phyloP scores from a whole-genome alignment of 2,113 vertebrate genomes.

The Tor tambroides region DNA sequence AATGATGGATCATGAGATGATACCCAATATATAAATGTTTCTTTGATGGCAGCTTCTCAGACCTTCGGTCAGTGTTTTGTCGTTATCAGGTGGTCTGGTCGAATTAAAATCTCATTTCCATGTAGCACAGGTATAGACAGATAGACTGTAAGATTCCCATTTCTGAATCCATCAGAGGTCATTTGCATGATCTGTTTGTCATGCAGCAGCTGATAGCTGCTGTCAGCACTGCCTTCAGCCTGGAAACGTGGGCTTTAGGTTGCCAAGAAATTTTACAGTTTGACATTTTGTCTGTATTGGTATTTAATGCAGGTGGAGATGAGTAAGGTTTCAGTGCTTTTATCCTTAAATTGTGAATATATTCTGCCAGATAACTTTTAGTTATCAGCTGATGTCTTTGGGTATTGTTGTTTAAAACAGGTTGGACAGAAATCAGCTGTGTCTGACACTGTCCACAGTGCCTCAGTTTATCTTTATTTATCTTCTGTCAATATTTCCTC shows the following conservation, averaged over 20 bases:
- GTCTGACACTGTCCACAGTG: not conserved
- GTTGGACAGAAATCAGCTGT: not conserved
- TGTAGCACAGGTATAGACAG: not conserved
- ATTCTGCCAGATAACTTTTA: conserved; percentile 10
- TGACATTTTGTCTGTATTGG: conserved; percentile 42
- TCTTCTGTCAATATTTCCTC: not conserved
- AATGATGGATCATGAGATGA: conserved; percentile 34
- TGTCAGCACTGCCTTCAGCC: conserved; percentile 49
- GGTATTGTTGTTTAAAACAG: not conserved
- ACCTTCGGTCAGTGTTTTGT: conserved; percentile 19
- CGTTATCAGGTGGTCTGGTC: not conserved
- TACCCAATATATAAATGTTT: conserved; percentile 41
- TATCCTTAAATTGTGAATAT: not conserved
- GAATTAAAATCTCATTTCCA: conserved; percentile 6
- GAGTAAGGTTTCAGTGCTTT: not conserved
- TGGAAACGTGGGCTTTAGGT: not conserved
- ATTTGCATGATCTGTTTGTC: conserved; percentile 61
- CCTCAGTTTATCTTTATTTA: not conserved
- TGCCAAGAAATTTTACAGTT: conserved; percentile 20
- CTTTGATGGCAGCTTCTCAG: not conserved
- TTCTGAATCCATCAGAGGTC: conserved; percentile 44
- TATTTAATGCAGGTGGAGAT: not conserved
- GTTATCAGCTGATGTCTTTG: conserved; percentile 2
- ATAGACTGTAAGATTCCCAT: not conserved
- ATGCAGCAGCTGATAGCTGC: conserved; percentile 37